Evolutionary conservation across 2,797 vertebrate species (phyloP), one percentile per base, ranked within the genome.

Genomic region (Silurus aristotelis): DNA sequence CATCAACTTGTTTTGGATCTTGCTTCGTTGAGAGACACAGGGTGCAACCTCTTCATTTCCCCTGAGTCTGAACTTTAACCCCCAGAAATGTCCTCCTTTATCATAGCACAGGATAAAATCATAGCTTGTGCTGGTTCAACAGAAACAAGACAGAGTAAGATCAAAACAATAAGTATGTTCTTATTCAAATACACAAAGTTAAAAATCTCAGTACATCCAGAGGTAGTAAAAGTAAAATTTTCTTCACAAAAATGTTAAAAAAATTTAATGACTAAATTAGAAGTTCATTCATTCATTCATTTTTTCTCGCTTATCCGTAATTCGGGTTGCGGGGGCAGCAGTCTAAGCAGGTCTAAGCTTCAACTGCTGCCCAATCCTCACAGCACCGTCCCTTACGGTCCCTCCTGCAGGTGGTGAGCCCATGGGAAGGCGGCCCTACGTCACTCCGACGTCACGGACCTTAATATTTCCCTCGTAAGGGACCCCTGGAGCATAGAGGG

Each of bases 1-100:
- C 83, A 86, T 88, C 80, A 81, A 89, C 86, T 52, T 5, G 6
- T 38, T 82, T 55, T 80, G 76, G 89, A 66, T 76, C 84, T 64
- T 25, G 52, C 22, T 31, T 68, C 48, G 78, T 64, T 78, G 84
- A 83, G 75, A 75, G 75, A 60, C 64, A 84, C 13, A 60, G 20
- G 80, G 85, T 60, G 25, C 70, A 82, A 80, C 60, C 82, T 80
- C 60, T 90, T 90, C 82, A 85, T 90, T 91, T 91, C 87, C 88
- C 38, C 60, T 83, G 84, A 76, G 79, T 85, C 85, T 87, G 84
- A 92, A 87, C 88, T 91, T 83, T 86, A 27, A 84, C 38, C 80
- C 86, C 71, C 83, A n/a, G 27, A 78, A 61, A 61, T 43, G 56
- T 38, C 56, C 60, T 90, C 75, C 75, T 89, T 82, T 89, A 87